Base-by-base conservation (phyloP, 2,113 vertebrate genomes). In the Aegotheles bennettii region DNA sequence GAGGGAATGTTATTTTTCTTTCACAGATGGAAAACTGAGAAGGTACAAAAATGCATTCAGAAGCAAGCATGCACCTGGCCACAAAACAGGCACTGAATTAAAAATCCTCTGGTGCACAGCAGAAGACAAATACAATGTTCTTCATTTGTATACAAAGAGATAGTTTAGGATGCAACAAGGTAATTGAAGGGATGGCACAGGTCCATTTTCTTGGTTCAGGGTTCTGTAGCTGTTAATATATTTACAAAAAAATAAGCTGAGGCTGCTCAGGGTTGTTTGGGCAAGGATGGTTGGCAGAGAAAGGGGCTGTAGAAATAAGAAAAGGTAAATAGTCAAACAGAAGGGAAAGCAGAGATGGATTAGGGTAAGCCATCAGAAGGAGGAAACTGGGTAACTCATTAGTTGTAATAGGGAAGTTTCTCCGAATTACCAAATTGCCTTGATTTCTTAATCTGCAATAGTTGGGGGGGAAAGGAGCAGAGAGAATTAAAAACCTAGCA, bases 391-490 rank as follows among this genome's bases (percentile, higher is more conserved):
- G 24, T 13, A 71, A 51, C 33, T 75, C 20, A 79, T 17, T 65
- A 71, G 7, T 8, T 74, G 1, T 26, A 63, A 50, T 4, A 65
- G n/a, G 8, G 25, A 71, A n/a, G 18, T n/a, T 63, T 83, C 63
- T 85, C 65, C 0, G 0, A 90, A 69, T 73, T n/a, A 73, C 14
- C 25, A 68, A 31, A 64, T 11, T 35, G 8, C 31, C 73, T 53
- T 45, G 2, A 61, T 64, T 71, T 79, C n/a, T 33, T 42, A 21
- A 85, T 54, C 10, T 38, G 9, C 24, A 95, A 57, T 23, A 56
- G 28, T 0, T 54, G 47, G 60, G 5, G 19, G 4, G 36, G 9
- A 73, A 54, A 56, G 13, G 0, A 0, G 4, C 15, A 5, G 7
- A 29, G 9, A 3, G 7, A 85, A 80, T 1, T 51, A 53, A 84